Evolutionary conservation across 2,888 invertebrate species (phyloP).

Genomic region (Andrena bicolor): DNA sequence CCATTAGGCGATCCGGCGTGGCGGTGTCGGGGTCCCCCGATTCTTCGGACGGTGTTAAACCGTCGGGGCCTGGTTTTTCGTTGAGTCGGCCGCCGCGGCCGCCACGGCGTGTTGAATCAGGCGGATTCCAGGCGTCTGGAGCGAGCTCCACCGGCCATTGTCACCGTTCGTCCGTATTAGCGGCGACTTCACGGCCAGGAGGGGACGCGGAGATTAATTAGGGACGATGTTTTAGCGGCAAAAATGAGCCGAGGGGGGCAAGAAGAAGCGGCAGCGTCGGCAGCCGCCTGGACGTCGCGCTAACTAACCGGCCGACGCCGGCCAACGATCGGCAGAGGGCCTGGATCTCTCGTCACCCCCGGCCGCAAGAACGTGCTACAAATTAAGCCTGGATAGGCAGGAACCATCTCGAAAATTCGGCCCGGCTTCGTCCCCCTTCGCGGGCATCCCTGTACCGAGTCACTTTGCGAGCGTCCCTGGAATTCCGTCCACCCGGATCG

Average conservation of each 20-base stretch:
- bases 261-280: constrained; percentile 68
- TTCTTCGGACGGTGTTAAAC: constrained; percentile 66
- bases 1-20: constrained; percentile 60
- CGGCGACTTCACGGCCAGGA: constrained; percentile 54
- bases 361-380: constrained; percentile 83
- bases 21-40: constrained; percentile 37
- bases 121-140: constrained; percentile 68
- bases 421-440: constrained; percentile 18
- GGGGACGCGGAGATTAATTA: constrained; percentile 81
- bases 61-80: constrained; percentile 64
- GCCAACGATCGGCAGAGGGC: constrained; percentile 63
- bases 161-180: constrained; percentile 69
- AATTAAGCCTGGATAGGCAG: constrained; percentile 82
- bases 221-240: constrained; percentile 82
- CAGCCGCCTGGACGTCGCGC: constrained; percentile 72
- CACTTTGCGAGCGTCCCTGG: constrained; percentile 5
- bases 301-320: constrained; percentile 75
- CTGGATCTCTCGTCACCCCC: constrained; percentile 72
- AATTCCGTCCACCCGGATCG: constrained; percentile 34
- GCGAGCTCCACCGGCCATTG: constrained; percentile 59
- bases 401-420: constrained; percentile 82
- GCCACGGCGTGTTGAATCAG: constrained; percentile 74
- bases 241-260: constrained; percentile 76
- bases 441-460: neutral
- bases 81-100: constrained; percentile 65